Evolutionary conservation across 2,888 invertebrate genomes (phyloP).

Genomic region (Lithophane leautieri): DNA sequence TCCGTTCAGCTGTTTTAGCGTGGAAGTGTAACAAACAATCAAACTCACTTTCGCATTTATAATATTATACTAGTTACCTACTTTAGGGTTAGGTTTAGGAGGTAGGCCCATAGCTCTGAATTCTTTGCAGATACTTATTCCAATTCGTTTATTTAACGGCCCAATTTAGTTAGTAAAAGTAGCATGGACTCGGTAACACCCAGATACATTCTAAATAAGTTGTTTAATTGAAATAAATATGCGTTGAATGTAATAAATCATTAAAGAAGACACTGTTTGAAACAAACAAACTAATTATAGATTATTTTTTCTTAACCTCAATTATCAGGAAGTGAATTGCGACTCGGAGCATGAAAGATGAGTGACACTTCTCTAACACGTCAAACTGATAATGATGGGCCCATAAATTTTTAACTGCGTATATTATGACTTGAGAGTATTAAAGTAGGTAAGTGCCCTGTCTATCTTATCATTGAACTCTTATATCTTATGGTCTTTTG

Average conservation of each 20-base stretch:
- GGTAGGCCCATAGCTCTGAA: neutral
- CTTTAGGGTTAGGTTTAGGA: neutral
- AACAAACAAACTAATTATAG: slow-evolving; percentile 8
- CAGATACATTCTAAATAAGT: neutral
- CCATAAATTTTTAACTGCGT: slow-evolving; percentile 1
- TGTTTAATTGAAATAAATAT: slow-evolving; percentile 4
- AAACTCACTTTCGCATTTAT: no score
- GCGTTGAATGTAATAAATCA: neutral
- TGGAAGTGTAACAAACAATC: no score
- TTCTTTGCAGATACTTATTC: slow-evolving; percentile 1
- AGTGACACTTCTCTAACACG: slow-evolving; percentile 9
- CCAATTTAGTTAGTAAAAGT: neutral
- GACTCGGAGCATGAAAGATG: slow-evolving; percentile 7
- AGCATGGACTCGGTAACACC: neutral
- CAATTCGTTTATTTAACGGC: neutral
- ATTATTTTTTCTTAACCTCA: neutral
- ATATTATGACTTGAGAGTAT: slow-evolving; percentile 4
- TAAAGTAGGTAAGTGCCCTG: neutral
- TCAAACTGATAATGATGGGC: neutral
- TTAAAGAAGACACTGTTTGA: neutral
- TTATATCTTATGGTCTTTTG: neutral
- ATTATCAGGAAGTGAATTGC: slow-evolving; percentile 15
- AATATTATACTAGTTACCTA: no score
- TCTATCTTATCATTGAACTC: slow-evolving; percentile 7
- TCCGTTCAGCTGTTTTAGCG: no score